Base-by-base conservation (phyloP, 2,888 invertebrate species). In the Heliconius ismenius region DNA sequence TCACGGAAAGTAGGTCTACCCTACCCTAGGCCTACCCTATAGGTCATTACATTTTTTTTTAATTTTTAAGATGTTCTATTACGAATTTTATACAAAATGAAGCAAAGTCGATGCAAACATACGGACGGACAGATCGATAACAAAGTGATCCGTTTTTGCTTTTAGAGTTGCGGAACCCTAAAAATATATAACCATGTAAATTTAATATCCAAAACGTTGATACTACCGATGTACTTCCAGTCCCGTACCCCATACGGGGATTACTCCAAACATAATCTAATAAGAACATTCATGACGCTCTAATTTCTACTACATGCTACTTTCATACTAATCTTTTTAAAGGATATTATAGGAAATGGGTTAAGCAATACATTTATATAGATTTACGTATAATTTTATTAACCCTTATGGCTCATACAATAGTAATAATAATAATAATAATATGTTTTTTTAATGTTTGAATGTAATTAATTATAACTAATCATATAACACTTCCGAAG, bases 241-340 rank as follows among this genome's bases (percentile, higher is more conserved):
- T 75, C 32, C 32, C 32, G 32, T 32, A 32, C 32, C 32, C 32
- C 32, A 32, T 28, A 69, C 60, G 28, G 73, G 74, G 75, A 76
- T 78, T 76, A 78, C 73, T 63, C 64, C 67, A 75, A 79, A 63
- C 69, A 70, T 77, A 79, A 80, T 79, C 79, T 77, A 79, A 79
- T 81, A 80, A 80, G 75, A 74, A 78, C 73, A 68, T 79, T 77
- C 75, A 76, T 77, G 74, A 70, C 72, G 68, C 69, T 65, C 73
- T 80, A 80, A 80, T 80, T 80, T 69, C 78, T 79, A 73, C 74
- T 80, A 77, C 76, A 80, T 73, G 72, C 69, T 67, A 73, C 77
- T 76, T 76, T 77, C 72, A 80, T 78, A 76, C 69, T 81, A 80
- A 80, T 79, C 80, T 80, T 76, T 78, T 80, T 79, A 80, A 73